These are phyloP conservation scores for Zapornia atra DNA, from an alignment of 2,113 vertebrate genomes.

Conservation along the genomic window DNA sequence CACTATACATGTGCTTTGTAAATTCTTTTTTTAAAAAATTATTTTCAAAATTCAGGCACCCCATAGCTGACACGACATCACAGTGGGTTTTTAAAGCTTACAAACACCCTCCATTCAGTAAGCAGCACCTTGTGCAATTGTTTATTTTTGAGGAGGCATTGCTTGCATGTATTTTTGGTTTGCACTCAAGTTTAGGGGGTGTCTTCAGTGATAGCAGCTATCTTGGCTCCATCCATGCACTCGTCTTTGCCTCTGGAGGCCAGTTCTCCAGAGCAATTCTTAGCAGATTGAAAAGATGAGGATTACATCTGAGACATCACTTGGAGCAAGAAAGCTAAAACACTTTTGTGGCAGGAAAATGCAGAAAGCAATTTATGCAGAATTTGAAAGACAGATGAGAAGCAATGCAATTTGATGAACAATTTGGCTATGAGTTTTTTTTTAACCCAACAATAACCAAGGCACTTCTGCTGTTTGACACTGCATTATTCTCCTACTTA, in stretches of 20 bases:
- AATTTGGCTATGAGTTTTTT: neutral
- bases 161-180: neutral
- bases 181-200: neutral
- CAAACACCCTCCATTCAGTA: fast-evolving
- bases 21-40: neutral
- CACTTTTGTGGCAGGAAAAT: neutral
- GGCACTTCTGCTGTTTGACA: neutral
- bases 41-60: neutral
- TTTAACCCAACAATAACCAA: neutral
- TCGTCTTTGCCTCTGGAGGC: neutral
- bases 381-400: neutral
- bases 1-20: neutral
- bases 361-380: neutral
- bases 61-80: neutral
- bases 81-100: neutral
- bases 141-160: neutral
- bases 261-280: neutral
- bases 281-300: neutral
- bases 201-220: neutral
- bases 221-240: neutral
- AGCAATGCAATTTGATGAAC: neutral
- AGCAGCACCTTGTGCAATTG: fast-evolving
- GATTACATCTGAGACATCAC: neutral
- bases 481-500: neutral
- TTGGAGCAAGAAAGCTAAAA: neutral